Base-by-base conservation (phyloP, 2,888 invertebrate species). In the Anagyrus pseudococci region DNA sequence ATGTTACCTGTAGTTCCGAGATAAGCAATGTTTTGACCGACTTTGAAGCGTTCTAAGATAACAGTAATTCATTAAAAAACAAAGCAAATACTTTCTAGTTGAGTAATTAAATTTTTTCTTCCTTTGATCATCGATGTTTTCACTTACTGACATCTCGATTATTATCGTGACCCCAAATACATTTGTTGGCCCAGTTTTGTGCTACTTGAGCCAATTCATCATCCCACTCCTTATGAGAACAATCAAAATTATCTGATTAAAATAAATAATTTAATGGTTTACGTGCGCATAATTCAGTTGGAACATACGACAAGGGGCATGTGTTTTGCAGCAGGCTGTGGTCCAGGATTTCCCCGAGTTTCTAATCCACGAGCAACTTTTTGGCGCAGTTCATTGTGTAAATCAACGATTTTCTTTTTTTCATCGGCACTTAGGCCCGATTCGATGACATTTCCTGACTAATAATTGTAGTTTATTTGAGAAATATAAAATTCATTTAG, bases 141-240 rank as follows among this genome's bases (percentile, higher is more conserved):
- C 50, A 64, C 67, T 69, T 67, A 79, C 78, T 70, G 59, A 72
- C 71, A 66, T 78, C 74, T 67, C 82, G 73, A 67, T 83, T 83
- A 1, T 67, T 37, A 62, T 84, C 83, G 62, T 83, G 80, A 0
- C 66, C 69, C 55, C 72, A 79, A 4, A 69, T 62, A 66, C 84
- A 84, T 62, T 83, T 83, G 48, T 77, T 74, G 7, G 81, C 82
- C 83, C 83, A 84, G 53, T 78, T 72, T 66, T 82, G 79, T 2
- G 83, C 84, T 40, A 82, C 71, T 0, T 26, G 13, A 0, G 78
- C 82, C 40, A 84, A 66, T 68, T 83, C 82, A 3, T 75, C 10
- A 58, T 75, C 72, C 78, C 78, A 78, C 54, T 2, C 1, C 73
- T 75, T n/a, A n/a, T n/a, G 29, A 22, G 57, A 44, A 55, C 17